These are phyloP conservation scores for Hyposmocoma kahamanoa DNA, from an alignment of 1,140 invertebrate species.

Conservation along the genomic window DNA sequence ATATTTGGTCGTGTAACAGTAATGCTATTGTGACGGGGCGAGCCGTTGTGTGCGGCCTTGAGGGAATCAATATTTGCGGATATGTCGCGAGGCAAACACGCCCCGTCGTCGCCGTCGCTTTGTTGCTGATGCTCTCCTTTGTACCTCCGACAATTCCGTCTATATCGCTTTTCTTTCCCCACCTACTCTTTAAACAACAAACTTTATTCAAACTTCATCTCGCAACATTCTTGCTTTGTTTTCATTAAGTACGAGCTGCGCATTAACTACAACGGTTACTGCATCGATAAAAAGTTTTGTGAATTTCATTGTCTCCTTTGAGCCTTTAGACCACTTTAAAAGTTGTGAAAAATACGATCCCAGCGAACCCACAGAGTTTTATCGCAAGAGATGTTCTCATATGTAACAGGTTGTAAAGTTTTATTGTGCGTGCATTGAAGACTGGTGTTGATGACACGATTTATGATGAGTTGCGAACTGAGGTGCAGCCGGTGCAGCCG, in stretches of 20 bases:
- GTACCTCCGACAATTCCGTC: background rate
- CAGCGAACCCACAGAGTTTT: slow-evolving; percentile 2
- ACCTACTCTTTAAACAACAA: slow-evolving; percentile 2
- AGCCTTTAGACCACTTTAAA: background rate
- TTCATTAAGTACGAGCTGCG: background rate
- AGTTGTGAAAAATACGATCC: background rate
- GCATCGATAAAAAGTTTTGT: too few species aligned
- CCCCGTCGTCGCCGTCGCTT: too few species aligned
- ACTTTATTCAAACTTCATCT: slow-evolving; percentile 1
- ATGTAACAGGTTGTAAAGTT: slow-evolving; percentile 33
- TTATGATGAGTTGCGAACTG: too few species aligned
- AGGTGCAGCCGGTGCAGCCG: too few species aligned
- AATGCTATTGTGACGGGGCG: background rate
- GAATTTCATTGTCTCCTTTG: background rate
- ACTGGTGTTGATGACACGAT: slow-evolving; percentile 26
- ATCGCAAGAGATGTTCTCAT: slow-evolving; percentile 3
- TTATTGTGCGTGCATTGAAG: slow-evolving; percentile 27
- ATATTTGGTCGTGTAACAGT: background rate
- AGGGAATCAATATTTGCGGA: slow-evolving; percentile 2
- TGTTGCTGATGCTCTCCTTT: slow-evolving; percentile 1
- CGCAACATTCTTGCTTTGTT: slow-evolving; percentile 1
- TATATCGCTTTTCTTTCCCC: slow-evolving; percentile 2
- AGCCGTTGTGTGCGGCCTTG: background rate
- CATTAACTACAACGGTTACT: background rate
- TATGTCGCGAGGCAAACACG: slow-evolving; percentile 2